Evolutionary conservation across 2,113 vertebrate genomes (phyloP), one percentile per base, ranked within the genome.

Genomic region (Chaenocephalus aceratus): DNA sequence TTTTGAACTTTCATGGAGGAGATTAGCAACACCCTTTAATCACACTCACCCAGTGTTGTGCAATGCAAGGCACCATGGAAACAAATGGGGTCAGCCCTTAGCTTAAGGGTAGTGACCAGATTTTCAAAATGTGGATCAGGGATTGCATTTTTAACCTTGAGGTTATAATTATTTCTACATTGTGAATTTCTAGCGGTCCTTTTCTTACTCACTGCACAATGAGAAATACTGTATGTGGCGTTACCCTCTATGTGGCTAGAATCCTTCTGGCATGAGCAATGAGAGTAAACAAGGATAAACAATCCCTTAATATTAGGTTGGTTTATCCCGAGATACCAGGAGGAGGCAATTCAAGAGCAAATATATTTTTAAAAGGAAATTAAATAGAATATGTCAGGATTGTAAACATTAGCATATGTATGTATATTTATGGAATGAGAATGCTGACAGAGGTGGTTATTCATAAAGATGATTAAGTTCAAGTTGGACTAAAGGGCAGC

Each of bases 61-160:
- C 7, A 34, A 61, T 56, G 57, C 49, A 34, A 60, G 48, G 10
- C 51, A 56, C 15, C 48, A 45, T 41, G 67, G 56, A 69, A 72
- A 81, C 75, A 80, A 36, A 67, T 64, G 46, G 58, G 51, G 65
- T 75, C 75, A 70, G 60, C 44, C 61, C 44, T 71, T 57, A 66
- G 54, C 60, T 68, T 41, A 3, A 13, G 34, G 72, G 51, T 18
- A 48, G 74, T 30, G 56, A 80, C 10, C 57, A 46, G 46, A 65
- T 60, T 68, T 63, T 75, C 10, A 73, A 74, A 76, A 74, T n/a
- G 14, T n/a, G 18, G n/a, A 58, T 9, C 3, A 41, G 18, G 16
- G 12, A 57, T 10, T 44, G 16, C 26, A 56, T 59, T 52, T 23
- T 10, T 54, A 51, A 61, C 12, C 64, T 54, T 44, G 16, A 56